phyloP scores from a whole-genome alignment of 2,113 vertebrate genomes.

The Miniopterus natalensis region DNA sequence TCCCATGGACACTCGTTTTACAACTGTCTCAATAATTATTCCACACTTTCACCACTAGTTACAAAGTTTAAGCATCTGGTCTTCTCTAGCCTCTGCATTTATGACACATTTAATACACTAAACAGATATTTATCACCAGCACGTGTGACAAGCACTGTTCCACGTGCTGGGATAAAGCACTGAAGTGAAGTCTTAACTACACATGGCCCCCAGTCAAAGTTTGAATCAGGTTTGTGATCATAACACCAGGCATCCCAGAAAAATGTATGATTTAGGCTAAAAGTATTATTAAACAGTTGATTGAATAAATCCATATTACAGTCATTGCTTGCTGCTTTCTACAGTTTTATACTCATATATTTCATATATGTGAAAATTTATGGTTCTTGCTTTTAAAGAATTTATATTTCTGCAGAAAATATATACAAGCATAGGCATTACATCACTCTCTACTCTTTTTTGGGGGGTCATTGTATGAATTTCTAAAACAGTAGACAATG shows the following conservation, averaged over 20 bases:
- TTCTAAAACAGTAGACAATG: conserved; percentile 57
- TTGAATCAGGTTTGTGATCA: not conserved
- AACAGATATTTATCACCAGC: not conserved
- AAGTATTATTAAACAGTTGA: not conserved
- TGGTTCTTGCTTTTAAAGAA: not conserved
- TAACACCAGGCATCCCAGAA: not conserved
- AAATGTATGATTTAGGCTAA: not conserved
- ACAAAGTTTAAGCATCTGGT: not conserved
- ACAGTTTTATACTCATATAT: not conserved
- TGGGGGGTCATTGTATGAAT: conserved; percentile 23
- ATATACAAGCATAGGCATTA: not conserved
- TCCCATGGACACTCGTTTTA: not conserved
- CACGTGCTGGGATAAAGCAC: not conserved
- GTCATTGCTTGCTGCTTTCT: not conserved
- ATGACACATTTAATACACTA: conserved; percentile 29
- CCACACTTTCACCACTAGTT: not conserved
- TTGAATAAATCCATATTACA: not conserved
- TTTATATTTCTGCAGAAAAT: not conserved
- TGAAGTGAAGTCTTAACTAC: not conserved
- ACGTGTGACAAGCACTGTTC: not conserved
- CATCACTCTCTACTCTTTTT: not conserved
- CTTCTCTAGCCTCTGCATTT: not conserved
- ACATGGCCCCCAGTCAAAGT: not conserved
- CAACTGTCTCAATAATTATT: not conserved
- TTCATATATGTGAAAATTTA: not conserved